Base-by-base conservation (phyloP, 92 coral and sea anemone species). In the Parazoanthus atlanticus region DNA sequence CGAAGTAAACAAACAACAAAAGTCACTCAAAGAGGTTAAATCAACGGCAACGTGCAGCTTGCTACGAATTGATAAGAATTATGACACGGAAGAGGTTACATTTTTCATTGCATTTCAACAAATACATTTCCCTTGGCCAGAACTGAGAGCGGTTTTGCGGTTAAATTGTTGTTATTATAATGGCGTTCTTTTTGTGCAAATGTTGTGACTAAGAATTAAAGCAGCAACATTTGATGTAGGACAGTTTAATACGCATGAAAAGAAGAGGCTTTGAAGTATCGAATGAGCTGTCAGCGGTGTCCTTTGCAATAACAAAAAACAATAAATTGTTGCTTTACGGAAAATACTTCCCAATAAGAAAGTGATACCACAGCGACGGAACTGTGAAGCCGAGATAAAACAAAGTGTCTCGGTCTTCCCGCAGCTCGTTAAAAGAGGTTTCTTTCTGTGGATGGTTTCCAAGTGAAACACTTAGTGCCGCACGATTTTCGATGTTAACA, bases 331-430 rank as follows among this genome's bases (percentile, higher is more conserved):
- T 80, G 73, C 32, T 56, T 26, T 84, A 31, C 21, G 34, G 32
- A 71, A 71, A 84, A 34, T 17, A 15, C 25, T 75, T 75, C 16
- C 79, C 49, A 84, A 84, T 84, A 26, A 82, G 82, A 34, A 71
- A 43, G 21, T 5, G 25, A 19, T 13, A 41, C 79, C 79, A 32
- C 79, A 32, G 76, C 66, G 19, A 84, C 74, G 2, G 65, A 29
- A 21, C 61, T 69, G 87, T 70, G 76, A 70, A 34, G 12, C 21
- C 5, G n/a, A 69, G 78, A 84, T 47, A 69, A 29, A 70, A 70
- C 16, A 29, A 70, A 16, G 31, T 26, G 38, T 84, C 12, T 28
- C 41, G 19, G 32, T 28, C 15, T 84, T 23, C 30, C 23, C 23
- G 49, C 17, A 36, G 54, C 75, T 66, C 25, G 2, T 43, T 41